Percentiles rank a stretch among this genome's conserved stretches.
Evolutionary conservation across 1,140 invertebrate genomes (phyloP).

Genomic region (Scaptomyza hsui): DNA sequence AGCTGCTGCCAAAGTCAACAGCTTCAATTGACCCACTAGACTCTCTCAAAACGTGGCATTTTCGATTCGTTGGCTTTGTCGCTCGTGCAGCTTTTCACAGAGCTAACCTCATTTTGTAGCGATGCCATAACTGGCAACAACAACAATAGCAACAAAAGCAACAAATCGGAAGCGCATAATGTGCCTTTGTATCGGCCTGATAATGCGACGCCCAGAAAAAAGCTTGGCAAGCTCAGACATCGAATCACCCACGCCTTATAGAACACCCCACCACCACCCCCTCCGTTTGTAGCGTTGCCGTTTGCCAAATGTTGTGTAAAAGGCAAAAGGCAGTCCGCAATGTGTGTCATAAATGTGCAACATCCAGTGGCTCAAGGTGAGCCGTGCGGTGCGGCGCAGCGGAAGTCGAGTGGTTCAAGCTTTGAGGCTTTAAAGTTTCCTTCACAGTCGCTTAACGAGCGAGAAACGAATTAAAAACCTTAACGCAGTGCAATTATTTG

Average conservation of each 20-base stretch:
- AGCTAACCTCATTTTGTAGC: slow-evolving; percentile 38
- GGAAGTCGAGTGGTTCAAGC: slow-evolving; percentile 15
- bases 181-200: slow-evolving; percentile 77
- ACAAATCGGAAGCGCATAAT: slow-evolving; percentile 77
- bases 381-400: slow-evolving; percentile 11
- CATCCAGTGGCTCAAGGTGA: slow-evolving; percentile 37
- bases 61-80: slow-evolving; percentile 9
- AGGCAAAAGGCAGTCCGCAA: slow-evolving; percentile 52
- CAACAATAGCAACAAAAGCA: slow-evolving; percentile 33
- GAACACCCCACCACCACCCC: not conserved
- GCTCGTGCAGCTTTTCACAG: slow-evolving; percentile 2
- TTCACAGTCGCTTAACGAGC: slow-evolving; percentile 55
- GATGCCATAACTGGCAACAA: slow-evolving; percentile 43
- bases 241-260: slow-evolving; percentile 13
- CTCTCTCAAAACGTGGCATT: slow-evolving; percentile 12
- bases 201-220: slow-evolving; percentile 62
- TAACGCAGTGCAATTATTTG: slow-evolving; percentile 68
- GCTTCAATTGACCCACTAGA: slow-evolving; percentile 15
- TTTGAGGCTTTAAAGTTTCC: slow-evolving; percentile 29
- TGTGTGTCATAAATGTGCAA: slow-evolving; percentile 76
- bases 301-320: slow-evolving; percentile 81
- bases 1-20: slow-evolving; percentile 24
- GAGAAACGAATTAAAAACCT: slow-evolving; percentile 74
- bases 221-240: slow-evolving; percentile 53
- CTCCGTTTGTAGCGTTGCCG: slow-evolving; percentile 41